Percentiles rank a stretch among this genome's conserved stretches.
These are phyloP conservation scores for Fregetta grallaria DNA, from an alignment of 2,113 vertebrate genomes.

Conservation along the genomic window DNA sequence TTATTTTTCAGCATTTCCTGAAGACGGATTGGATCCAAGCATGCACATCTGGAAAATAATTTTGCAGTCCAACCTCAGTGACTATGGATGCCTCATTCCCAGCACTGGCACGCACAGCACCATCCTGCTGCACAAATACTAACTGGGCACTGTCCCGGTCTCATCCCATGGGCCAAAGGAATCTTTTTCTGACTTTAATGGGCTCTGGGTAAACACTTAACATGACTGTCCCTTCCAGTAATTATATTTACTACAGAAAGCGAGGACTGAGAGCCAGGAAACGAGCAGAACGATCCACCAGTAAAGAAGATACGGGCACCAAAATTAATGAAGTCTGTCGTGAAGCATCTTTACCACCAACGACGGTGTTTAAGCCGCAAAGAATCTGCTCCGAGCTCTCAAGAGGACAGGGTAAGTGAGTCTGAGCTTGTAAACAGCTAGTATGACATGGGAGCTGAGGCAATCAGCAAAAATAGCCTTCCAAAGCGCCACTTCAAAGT, in stretches of 20 bases:
- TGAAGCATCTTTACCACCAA: background rate
- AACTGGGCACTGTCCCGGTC: background rate
- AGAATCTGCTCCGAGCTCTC: background rate
- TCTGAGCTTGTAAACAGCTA: background rate
- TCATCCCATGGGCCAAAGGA: background rate
- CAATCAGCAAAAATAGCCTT: background rate
- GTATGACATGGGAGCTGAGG: background rate
- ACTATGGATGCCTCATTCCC: accelerated
- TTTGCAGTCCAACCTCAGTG: too few species aligned
- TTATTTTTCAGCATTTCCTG: background rate
- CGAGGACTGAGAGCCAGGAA: background rate
- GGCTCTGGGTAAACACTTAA: background rate
- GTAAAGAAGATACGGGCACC: background rate
- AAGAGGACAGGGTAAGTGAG: background rate
- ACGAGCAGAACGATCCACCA: background rate
- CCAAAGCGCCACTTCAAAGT: background rate
- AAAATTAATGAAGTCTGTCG: background rate
- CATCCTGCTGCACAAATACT: background rate
- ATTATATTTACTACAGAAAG: background rate
- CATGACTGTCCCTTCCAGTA: background rate
- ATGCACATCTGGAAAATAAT: background rate
- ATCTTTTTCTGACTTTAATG: background rate
- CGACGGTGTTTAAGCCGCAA: background rate
- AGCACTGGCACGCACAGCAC: background rate
- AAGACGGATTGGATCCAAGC: background rate